These are phyloP conservation scores for Papilio elwesi DNA, from an alignment of 2,888 invertebrate genomes.

Conservation along the genomic window DNA sequence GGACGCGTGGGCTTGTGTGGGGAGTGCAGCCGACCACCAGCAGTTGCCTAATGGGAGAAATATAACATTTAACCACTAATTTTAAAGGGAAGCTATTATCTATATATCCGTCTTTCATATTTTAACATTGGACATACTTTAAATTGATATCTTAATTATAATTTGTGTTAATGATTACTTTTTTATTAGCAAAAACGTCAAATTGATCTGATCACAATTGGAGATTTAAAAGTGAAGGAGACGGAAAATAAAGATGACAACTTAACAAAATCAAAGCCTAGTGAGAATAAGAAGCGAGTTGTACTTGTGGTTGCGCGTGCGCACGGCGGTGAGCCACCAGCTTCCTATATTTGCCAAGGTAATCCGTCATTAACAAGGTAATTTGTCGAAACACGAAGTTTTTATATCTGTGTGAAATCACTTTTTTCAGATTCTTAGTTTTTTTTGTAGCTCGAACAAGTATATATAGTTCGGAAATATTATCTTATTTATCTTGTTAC, in stretches of 20 bases:
- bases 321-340: slow-evolving; percentile 97
- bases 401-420: too few relatives aligned
- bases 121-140: too few relatives aligned
- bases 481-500: slow-evolving; percentile 43
- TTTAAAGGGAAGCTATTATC: too few relatives aligned
- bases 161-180: not conserved
- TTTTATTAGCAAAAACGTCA: slow-evolving; percentile 93
- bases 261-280: slow-evolving; percentile 80
- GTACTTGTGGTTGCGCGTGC: slow-evolving; percentile 94
- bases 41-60: too few relatives aligned
- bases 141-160: too few relatives aligned
- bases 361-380: slow-evolving; percentile 14
- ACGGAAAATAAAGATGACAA: slow-evolving; percentile 62
- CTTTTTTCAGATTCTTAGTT: too few relatives aligned
- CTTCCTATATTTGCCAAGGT: slow-evolving; percentile 97
- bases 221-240: slow-evolving; percentile 74
- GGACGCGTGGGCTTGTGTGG: too few relatives aligned
- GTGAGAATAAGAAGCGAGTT: slow-evolving; percentile 77
- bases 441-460: too few relatives aligned
- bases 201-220: slow-evolving; percentile 94
- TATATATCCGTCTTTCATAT: too few relatives aligned
- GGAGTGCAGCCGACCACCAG: too few relatives aligned
- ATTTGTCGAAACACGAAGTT: too few relatives aligned
- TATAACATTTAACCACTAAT: too few relatives aligned
- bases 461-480: not conserved